Evolutionary conservation across 2,888 invertebrate genomes (phyloP).

Genomic region (Zygaena filipendulae): DNA sequence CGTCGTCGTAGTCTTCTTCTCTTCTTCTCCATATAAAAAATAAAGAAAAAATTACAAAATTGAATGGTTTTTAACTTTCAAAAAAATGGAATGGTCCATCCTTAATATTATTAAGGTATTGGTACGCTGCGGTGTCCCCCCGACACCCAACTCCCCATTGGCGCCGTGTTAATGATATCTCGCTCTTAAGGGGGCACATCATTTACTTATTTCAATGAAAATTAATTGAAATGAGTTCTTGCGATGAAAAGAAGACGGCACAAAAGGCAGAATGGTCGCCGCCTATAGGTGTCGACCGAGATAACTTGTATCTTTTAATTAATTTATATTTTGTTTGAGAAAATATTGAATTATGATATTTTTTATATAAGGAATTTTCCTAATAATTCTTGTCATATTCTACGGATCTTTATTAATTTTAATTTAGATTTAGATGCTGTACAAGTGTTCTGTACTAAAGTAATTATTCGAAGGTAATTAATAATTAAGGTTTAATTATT

Average conservation of each 20-base stretch:
- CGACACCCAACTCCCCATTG: conserved; percentile 23
- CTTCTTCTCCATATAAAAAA: no score
- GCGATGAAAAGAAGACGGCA: conserved; percentile 62
- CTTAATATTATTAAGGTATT: conserved; percentile 4
- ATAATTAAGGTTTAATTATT: no score
- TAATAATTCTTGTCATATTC: no score
- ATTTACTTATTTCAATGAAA: conserved; percentile 66
- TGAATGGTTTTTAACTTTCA: no score
- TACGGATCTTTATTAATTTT: no score
- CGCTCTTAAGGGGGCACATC: conserved; percentile 62
- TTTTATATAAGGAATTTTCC: no score
- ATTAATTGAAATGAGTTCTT: conserved; percentile 69
- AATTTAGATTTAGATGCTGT: conserved; percentile 40
- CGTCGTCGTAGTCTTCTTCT: no score
- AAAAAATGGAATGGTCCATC: conserved; percentile 1
- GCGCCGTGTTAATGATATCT: conserved; percentile 64
- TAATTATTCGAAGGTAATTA: no score
- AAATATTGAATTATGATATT: no score
- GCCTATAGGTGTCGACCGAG: conserved; percentile 63
- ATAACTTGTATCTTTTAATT: conserved; percentile 64
- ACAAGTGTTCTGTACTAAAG: no score
- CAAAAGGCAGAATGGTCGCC: conserved; percentile 57
- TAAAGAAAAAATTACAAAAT: no score
- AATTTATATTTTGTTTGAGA: conserved; percentile 61
- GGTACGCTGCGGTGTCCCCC: no score